phyloP scores from a whole-genome alignment of 2,888 invertebrate species.

The Xylota segnis region DNA sequence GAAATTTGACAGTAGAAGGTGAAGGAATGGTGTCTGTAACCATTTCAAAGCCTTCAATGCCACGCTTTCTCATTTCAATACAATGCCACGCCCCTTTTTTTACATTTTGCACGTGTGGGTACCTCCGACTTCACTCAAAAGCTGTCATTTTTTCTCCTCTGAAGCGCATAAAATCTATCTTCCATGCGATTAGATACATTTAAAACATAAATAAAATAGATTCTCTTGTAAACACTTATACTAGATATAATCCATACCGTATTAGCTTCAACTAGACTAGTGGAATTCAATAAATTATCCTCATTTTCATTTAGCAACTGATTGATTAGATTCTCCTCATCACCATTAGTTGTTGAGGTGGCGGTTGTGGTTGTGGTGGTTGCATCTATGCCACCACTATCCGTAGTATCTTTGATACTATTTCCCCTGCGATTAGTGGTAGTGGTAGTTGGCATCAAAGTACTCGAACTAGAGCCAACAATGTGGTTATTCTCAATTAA shows the following conservation, averaged over 20 bases:
- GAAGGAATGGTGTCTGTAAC: too few species aligned
- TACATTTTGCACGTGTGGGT: too few species aligned
- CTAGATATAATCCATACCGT: slow-evolving; percentile 79
- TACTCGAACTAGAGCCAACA: slow-evolving; percentile 46
- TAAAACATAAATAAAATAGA: neutral
- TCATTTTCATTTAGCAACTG: slow-evolving; percentile 71
- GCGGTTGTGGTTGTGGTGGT: slow-evolving; percentile 40
- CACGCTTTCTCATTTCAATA: too few species aligned
- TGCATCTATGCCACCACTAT: slow-evolving; percentile 49
- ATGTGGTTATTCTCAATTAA: slow-evolving; percentile 79
- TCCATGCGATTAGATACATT: slow-evolving; percentile 46
- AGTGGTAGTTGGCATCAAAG: slow-evolving; percentile 37
- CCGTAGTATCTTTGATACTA: slow-evolving; percentile 55
- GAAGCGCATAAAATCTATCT: slow-evolving; percentile 19
- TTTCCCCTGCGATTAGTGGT: slow-evolving; percentile 36
- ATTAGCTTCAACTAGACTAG: slow-evolving; percentile 80
- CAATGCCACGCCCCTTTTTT: too few species aligned
- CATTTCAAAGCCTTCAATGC: too few species aligned
- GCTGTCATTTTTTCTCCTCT: slow-evolving; percentile 5
- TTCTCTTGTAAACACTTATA: neutral
- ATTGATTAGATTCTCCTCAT: slow-evolving; percentile 61
- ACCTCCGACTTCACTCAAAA: neutral
- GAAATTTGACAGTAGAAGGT: too few species aligned
- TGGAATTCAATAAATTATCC: slow-evolving; percentile 76
- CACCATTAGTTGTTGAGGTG: slow-evolving; percentile 57